Conservation (phyloP, 2,888 invertebrate genomes). For the Apantesis nais region DNA sequence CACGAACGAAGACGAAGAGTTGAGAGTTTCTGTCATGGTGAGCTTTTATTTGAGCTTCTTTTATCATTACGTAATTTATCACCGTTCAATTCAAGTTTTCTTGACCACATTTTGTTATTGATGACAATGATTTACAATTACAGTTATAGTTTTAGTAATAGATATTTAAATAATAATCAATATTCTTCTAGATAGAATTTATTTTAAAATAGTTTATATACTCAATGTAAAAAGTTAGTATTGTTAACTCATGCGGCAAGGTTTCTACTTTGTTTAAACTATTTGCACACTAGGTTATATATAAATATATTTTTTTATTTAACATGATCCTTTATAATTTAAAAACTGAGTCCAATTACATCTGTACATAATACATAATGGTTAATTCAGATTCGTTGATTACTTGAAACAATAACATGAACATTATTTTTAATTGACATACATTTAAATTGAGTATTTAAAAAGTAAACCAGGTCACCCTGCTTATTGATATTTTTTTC, state of each 20-base stretch:
- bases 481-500: background rate
- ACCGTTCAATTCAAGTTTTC: background rate
- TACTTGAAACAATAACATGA: background rate
- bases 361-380: background rate
- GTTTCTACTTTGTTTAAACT: background rate
- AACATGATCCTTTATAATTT: background rate
- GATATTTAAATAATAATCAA: background rate
- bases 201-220: background rate
- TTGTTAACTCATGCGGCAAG: background rate
- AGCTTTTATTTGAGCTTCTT: conserved; percentile 43
- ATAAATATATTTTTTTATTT: background rate
- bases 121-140: background rate
- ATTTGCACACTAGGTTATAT: background rate
- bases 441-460: background rate
- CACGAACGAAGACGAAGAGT: conserved; percentile 72
- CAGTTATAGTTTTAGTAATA: background rate
- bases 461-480: background rate
- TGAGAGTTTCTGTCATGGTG: conserved; percentile 75
- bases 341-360: background rate
- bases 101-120: background rate
- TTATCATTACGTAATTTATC: background rate
- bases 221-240: background rate
- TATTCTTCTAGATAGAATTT: background rate
- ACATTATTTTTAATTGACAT: background rate
- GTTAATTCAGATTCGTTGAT: background rate